Conservation (phyloP, 2,113 vertebrate species). For the Leptobrachium leishanense region DNA sequence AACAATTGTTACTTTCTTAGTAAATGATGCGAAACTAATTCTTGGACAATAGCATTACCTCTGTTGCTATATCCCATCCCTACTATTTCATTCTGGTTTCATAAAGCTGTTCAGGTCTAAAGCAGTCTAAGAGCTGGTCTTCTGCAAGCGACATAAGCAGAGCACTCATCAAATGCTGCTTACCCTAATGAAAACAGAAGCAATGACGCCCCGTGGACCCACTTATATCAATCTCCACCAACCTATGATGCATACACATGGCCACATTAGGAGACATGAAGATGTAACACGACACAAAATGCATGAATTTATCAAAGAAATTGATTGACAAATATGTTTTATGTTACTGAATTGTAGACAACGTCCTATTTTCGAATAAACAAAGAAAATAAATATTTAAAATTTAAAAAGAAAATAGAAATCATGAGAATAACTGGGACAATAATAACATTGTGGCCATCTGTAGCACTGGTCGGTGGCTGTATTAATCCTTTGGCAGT, state of each 20-base stretch:
- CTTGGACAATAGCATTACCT: slow-evolving; percentile 46
- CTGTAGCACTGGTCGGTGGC: no score
- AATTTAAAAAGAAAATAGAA: no score
- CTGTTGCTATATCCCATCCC: slow-evolving; percentile 39
- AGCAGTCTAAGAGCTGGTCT: slow-evolving; percentile 13
- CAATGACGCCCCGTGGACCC: slow-evolving; percentile 25
- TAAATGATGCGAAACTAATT: slow-evolving; percentile 45
- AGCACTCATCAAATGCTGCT: slow-evolving; percentile 38
- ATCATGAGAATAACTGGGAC: no score
- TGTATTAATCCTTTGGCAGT: no score
- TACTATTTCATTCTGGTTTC: slow-evolving; percentile 37
- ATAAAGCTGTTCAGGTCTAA: slow-evolving; percentile 19
- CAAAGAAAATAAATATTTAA: no score
- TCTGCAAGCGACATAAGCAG: slow-evolving; percentile 23
- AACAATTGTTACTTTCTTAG: slow-evolving; percentile 45
- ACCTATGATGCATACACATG: background rate
- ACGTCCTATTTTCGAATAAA: no score
- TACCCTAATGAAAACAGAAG: slow-evolving; percentile 19
- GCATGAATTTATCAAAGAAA: no score
- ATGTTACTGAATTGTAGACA: no score
- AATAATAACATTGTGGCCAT: no score
- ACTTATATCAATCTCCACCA: slow-evolving; percentile 31
- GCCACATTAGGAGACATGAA: slow-evolving; percentile 14
- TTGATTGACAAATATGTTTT: no score
- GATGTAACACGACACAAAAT: no score